phyloP scores from a whole-genome alignment of 2,888 invertebrate genomes.

The Hedychridium roseum region DNA sequence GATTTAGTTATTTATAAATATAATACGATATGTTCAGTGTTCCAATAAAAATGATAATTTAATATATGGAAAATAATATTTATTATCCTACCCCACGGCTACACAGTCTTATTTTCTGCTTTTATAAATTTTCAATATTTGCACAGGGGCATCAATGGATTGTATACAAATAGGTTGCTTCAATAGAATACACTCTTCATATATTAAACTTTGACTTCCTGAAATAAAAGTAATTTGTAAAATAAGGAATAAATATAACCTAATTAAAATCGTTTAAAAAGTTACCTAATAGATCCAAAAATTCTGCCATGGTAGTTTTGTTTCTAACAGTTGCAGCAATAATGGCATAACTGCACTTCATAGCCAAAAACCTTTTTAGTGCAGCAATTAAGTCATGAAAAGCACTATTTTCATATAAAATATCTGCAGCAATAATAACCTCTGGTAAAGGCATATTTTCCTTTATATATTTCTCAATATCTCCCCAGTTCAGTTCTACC shows the following conservation, averaged over 20 bases:
- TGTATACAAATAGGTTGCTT: constrained; percentile 39
- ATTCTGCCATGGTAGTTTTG: constrained; percentile 69
- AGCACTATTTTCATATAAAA: constrained; percentile 69
- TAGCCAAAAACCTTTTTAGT: constrained; percentile 61
- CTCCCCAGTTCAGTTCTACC: constrained; percentile 66
- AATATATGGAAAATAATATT: constrained; percentile 10
- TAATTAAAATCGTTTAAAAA: constrained; percentile 5
- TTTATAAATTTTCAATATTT: constrained; percentile 49
- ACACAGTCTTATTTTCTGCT: constrained; percentile 21
- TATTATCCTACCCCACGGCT: too few species aligned
- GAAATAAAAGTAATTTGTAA: constrained; percentile 19
- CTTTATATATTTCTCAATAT: constrained; percentile 53
- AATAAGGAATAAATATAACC: constrained; percentile 24
- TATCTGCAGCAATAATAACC: constrained; percentile 69
- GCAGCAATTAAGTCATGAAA: constrained; percentile 65
- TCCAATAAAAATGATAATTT: constrained; percentile 25
- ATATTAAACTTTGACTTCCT: constrained; percentile 41
- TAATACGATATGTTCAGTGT: constrained; percentile 19
- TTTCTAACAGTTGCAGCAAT: constrained; percentile 74
- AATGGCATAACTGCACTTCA: constrained; percentile 58
- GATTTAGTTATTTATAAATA: constrained; percentile 24
- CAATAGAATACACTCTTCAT: constrained; percentile 40
- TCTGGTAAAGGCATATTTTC: constrained; percentile 56
- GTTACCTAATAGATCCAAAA: constrained; percentile 67
- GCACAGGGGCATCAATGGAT: constrained; percentile 42